Percentiles rank a stretch among this genome's conserved stretches.
These are phyloP conservation scores for Scortum barcoo DNA, from an alignment of 2,113 vertebrate genomes.

Conservation along the genomic window DNA sequence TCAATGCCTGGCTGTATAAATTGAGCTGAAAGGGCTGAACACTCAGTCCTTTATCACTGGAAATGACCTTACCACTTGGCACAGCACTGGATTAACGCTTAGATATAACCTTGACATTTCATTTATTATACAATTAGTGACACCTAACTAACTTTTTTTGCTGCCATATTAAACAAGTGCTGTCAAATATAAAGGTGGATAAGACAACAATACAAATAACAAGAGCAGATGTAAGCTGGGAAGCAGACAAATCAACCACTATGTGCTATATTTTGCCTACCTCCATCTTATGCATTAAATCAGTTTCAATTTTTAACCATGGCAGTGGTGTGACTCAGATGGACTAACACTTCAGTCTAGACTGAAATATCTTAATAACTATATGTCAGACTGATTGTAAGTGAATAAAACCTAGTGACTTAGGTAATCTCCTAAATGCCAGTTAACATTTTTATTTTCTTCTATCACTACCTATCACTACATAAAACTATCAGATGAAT, in stretches of 20 bases:
- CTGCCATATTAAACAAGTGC: conserved; percentile 11
- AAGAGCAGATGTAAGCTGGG: neutral
- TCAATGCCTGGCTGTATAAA: conserved; percentile 63
- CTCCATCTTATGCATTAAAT: neutral
- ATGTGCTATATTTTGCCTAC: neutral
- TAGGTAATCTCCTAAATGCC: neutral
- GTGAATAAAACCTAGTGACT: neutral
- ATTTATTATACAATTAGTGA: conserved; percentile 36
- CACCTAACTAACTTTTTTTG: conserved; percentile 12
- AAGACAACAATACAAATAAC: conserved; percentile 14
- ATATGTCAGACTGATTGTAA: neutral
- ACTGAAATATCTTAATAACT: neutral
- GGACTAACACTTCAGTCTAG: neutral
- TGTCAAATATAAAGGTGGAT: neutral
- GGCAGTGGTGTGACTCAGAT: neutral
- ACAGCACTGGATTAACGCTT: conserved; percentile 27
- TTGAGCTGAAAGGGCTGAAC: conserved; percentile 55
- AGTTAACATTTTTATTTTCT: neutral
- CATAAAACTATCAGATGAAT: neutral
- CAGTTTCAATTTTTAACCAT: neutral
- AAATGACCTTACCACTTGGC: conserved; percentile 38
- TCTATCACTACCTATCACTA: no score
- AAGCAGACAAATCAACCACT: neutral
- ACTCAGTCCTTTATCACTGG: conserved; percentile 37
- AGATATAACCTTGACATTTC: conserved; percentile 57